Conservation (phyloP, 2,113 vertebrate species). For the Callocephalon fimbriatum region DNA sequence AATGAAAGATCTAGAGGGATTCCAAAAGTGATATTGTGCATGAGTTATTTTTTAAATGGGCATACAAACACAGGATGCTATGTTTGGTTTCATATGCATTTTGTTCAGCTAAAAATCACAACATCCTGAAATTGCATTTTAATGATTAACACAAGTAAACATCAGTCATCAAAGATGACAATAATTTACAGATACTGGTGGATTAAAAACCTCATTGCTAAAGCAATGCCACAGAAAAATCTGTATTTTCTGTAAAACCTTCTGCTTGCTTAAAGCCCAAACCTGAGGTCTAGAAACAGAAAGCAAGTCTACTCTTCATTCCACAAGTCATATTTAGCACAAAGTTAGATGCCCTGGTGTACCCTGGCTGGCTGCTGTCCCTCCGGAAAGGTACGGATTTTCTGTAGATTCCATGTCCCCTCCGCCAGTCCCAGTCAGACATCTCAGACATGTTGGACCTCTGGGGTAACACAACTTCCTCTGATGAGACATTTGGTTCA, state of each 20-base stretch:
- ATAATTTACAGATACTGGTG: background rate
- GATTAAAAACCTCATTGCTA: background rate
- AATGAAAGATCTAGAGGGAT: background rate
- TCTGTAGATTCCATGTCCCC: background rate
- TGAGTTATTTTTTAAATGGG: background rate
- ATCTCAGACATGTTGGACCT: background rate
- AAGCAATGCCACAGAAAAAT: background rate
- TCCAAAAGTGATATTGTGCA: background rate
- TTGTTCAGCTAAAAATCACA: background rate
- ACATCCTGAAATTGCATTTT: background rate
- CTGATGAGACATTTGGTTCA: background rate
- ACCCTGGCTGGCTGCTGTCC: background rate
- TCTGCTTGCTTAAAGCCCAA: background rate
- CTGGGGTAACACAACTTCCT: background rate
- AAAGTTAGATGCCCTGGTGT: background rate
- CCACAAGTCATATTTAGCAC: background rate
- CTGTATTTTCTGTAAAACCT: background rate
- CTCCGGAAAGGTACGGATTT: background rate
- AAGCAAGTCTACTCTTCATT: background rate
- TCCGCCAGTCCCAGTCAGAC: rapidly evolving
- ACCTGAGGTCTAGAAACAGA: background rate
- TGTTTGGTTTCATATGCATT: background rate
- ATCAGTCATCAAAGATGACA: background rate
- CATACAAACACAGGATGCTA: background rate
- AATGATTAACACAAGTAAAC: background rate